A percentile compares a stretch with the other conserved stretches of the same genome.
phyloP scores from a whole-genome alignment of 2,113 vertebrate species.

The Carassius carassius region DNA sequence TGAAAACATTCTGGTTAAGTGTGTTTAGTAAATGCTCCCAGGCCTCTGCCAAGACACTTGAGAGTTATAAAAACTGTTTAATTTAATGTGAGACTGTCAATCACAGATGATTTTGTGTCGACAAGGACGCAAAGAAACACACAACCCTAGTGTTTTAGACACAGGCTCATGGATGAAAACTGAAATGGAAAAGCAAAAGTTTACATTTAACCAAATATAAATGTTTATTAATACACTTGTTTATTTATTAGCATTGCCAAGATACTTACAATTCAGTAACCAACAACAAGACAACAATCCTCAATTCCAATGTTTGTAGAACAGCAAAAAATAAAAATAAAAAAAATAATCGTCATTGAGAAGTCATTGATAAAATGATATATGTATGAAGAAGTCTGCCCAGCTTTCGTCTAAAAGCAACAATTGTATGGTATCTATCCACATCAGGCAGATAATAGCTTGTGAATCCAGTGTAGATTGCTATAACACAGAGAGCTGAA shows the following conservation, averaged over 20 bases:
- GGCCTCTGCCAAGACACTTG: background rate
- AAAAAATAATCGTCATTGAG: no score
- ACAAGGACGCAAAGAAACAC: background rate
- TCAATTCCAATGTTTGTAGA: no score
- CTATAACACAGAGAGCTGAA: slow-evolving; percentile 27
- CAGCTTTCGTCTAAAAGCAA: background rate
- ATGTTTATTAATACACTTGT: no score
- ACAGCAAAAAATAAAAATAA: no score
- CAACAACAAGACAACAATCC: no score
- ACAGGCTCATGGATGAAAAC: background rate
- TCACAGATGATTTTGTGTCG: background rate
- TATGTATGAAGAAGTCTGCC: background rate
- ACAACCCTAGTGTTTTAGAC: background rate
- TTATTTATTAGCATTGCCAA: no score
- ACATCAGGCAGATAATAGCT: slow-evolving; percentile 20
- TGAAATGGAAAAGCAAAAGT: background rate
- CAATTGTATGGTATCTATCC: background rate
- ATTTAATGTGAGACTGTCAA: slow-evolving; percentile 2
- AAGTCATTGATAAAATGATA: no score
- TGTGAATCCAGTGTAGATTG: slow-evolving; percentile 2
- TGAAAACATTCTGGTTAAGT: background rate
- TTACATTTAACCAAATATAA: background rate
- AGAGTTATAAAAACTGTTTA: slow-evolving; percentile 4
- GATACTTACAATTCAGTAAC: no score
- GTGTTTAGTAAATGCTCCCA: slow-evolving; percentile 11